Base-by-base conservation (phyloP, 2,113 vertebrate genomes). In the Amblyopsis rosae region DNA sequence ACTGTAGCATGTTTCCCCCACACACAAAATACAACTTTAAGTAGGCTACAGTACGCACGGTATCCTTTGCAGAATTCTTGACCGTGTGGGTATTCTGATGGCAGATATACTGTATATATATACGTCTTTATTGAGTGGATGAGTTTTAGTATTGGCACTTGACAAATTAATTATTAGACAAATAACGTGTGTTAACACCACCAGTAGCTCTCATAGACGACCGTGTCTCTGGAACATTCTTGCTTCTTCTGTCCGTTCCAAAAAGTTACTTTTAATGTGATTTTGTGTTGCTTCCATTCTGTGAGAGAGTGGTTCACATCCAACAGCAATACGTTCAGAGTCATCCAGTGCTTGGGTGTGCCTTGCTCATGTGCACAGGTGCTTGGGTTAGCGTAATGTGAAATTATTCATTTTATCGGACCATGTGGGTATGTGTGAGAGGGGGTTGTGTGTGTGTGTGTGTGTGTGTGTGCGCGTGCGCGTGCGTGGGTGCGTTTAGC, bases 61-160 rank as follows among this genome's bases (percentile, higher is more conserved):
- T 2, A 26, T 26, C 26, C 26, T 26, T 26, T 2, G 26, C 26
- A 26, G 26, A 1, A 26, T 26, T 26, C 26, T 26, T 26, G 26
- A 26, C 26, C 26, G 26, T 26, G 26, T 26, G 26, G 26, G 8
- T 41, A 69, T 85, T 86, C 88, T 79, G 86, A 17, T 10, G 53
- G 9, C 7, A 56, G 16, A 56, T 56, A 17, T 56, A 56, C 54
- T 19, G 16, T 17, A 56, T 19, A 6, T 55, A n/a, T 19, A 56
- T 89, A 61, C 89, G 90, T 92, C 67, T 81, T 90, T 46, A 71
- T 66, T 79, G 71, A 79, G 47, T 73, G 53, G n/a, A 66, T 67
- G 7, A 41, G 35, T 65, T 70, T 41, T 70, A 62, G 91, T 91
- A 91, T 95, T 96, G 95, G 95, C 95, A 96, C 95, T 96, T 96